Evolutionary conservation across 2,113 vertebrate species (phyloP), one percentile per base, ranked within the genome.

Genomic region (Syngnathoides biaculeatus): DNA sequence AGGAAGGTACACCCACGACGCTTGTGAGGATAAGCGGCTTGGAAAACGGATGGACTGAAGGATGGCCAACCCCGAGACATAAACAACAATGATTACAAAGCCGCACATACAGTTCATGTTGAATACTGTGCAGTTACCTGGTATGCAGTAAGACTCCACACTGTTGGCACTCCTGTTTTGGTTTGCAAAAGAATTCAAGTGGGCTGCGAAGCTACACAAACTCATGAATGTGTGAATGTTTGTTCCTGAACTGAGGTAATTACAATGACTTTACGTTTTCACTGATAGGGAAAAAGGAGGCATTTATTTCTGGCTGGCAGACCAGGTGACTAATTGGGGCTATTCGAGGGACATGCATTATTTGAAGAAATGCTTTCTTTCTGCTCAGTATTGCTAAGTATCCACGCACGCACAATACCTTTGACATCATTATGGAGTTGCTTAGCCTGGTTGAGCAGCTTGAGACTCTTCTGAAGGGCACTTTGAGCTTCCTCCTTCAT

Each of bases 401-500:
- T 3, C 57, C 11, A 57, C 15, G 45, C 1, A 62, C 2, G 38
- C n/a, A 64, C 11, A 19, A 4, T 71, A 90, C 89, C 89, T 84
- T 81, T 74, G 52, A 87, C 83, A 66, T 87, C 80, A 64, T 83
- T 79, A 27, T 87, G 77, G 55, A 90, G 82, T 61, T 85, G 76
- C 30, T 80, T 81, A 1, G 89, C 89, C 60, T 88, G 60, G 60
- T 87, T 75, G 10, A 90, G 65, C 69, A 90, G 75, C n/a, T n/a
- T 64, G 9, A 75, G 60, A 50, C 89, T 90, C 72, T 89, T 87
- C 71, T 85, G 78, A 17, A 85, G 76, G 42, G 84, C 75, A 64
- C 15, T 69, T 53, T 77, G 67, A 67, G 89, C 84, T 42, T 72
- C 80, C 4, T 89, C 87, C 70, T 86, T 90, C 26, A 88, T 48